phyloP scores from a whole-genome alignment of 2,113 vertebrate species.

The Mesocricetus auratus region DNA sequence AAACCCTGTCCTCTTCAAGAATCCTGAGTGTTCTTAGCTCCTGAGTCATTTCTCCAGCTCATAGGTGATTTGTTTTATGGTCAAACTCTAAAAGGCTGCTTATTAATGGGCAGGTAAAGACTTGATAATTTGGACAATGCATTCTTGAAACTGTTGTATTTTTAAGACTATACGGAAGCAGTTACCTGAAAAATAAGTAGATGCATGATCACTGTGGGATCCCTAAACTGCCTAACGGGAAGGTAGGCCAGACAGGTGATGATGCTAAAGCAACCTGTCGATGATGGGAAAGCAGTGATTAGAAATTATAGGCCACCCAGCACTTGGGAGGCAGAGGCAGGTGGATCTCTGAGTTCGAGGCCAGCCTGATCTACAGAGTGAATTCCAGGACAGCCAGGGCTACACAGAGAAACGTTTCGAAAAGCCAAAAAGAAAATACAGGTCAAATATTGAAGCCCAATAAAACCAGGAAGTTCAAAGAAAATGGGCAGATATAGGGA shows the following conservation, averaged over 20 bases:
- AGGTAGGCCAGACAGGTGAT: background rate
- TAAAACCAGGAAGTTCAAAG: background rate
- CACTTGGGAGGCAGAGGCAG: background rate
- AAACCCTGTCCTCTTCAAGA: background rate
- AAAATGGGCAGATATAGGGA: background rate
- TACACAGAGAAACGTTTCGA: background rate
- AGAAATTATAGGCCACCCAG: background rate
- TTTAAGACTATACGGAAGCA: background rate
- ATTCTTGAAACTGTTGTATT: background rate
- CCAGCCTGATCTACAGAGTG: background rate
- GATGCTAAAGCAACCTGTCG: background rate
- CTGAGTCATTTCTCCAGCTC: background rate
- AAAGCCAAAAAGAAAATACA: background rate
- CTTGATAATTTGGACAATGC: background rate
- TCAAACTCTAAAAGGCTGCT: background rate
- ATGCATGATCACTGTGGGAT: background rate
- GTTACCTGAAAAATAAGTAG: background rate
- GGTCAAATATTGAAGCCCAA: background rate
- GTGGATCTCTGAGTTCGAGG: background rate
- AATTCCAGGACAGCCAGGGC: background rate
- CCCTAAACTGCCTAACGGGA: background rate
- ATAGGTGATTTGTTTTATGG: background rate
- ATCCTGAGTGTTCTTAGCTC: background rate
- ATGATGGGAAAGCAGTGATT: background rate
- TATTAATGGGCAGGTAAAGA: background rate